Evolutionary conservation across 2,888 invertebrate species (phyloP).

Genomic region (Stenichneumon culpator): DNA sequence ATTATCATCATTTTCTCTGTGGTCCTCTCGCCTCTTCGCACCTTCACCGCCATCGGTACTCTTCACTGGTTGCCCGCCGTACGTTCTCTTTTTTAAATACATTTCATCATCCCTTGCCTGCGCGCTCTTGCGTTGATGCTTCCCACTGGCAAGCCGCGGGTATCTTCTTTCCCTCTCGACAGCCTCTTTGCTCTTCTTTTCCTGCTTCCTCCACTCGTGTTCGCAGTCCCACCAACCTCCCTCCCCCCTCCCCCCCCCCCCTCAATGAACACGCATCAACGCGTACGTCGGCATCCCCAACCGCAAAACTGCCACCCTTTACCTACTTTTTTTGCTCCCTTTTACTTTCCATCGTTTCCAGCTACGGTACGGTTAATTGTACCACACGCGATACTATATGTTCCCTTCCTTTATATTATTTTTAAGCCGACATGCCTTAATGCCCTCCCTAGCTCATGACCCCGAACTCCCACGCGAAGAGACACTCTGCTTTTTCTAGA

Average conservation of each 20-base stretch:
- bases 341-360: constrained; percentile 47
- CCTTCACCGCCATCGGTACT: constrained; percentile 62
- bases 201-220: constrained; percentile 25
- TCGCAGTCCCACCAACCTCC: constrained; percentile 21
- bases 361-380: neutral
- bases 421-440: constrained; percentile 38
- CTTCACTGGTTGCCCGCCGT: constrained; percentile 38
- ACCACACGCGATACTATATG: neutral
- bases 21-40: constrained; percentile 70
- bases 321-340: constrained; percentile 46
- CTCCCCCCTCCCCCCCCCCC: neutral
- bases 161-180: constrained; percentile 14
- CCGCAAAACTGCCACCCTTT: constrained; percentile 62
- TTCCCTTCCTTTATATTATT: constrained; percentile 50
- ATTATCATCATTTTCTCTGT: constrained; percentile 58
- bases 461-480: constrained; percentile 60
- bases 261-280: constrained; percentile 57
- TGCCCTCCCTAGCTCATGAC: constrained; percentile 26
- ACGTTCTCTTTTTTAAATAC: constrained; percentile 40
- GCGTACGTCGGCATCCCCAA: constrained; percentile 47
- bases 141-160: neutral
- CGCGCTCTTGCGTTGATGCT: constrained; percentile 11
- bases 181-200: constrained; percentile 17
- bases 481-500: constrained; percentile 75
- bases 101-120: constrained; percentile 61